These are phyloP conservation scores for Pandion haliaetus DNA, from an alignment of 2,113 vertebrate genomes.

Conservation along the genomic window DNA sequence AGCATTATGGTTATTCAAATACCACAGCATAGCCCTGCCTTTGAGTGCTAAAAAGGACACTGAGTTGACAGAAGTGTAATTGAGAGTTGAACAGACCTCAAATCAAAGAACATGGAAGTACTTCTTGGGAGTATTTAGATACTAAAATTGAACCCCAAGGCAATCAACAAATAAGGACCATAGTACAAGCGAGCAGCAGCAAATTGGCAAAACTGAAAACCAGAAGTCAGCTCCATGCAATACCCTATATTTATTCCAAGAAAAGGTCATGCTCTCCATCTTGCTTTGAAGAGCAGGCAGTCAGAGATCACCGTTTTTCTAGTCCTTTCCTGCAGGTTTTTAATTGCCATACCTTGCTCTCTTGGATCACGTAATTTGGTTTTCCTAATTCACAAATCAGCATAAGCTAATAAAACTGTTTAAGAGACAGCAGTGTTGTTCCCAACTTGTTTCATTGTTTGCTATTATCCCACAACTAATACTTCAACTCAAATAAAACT, in stretches of 20 bases:
- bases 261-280: slow-evolving; percentile 25
- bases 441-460: background rate
- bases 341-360: background rate
- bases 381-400: slow-evolving; percentile 13
- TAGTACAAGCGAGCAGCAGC: background rate
- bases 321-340: background rate
- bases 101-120: background rate
- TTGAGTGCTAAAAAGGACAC: background rate
- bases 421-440: background rate
- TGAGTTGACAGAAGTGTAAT: background rate
- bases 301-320: background rate
- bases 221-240: background rate
- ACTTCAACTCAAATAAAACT: slow-evolving; percentile 46
- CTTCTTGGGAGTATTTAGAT: background rate
- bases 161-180: background rate
- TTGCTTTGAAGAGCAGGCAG: slow-evolving; percentile 28
- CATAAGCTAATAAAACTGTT: slow-evolving; percentile 26
- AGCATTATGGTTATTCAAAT: background rate
- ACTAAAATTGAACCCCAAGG: background rate
- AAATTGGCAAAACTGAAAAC: background rate
- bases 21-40: background rate
- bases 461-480: slow-evolving; percentile 26
- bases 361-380: background rate
- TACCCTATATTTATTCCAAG: background rate
- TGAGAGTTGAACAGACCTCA: background rate